Base-by-base conservation (phyloP, 2,113 vertebrate species). In the Sinocyclocheilus grahami region DNA sequence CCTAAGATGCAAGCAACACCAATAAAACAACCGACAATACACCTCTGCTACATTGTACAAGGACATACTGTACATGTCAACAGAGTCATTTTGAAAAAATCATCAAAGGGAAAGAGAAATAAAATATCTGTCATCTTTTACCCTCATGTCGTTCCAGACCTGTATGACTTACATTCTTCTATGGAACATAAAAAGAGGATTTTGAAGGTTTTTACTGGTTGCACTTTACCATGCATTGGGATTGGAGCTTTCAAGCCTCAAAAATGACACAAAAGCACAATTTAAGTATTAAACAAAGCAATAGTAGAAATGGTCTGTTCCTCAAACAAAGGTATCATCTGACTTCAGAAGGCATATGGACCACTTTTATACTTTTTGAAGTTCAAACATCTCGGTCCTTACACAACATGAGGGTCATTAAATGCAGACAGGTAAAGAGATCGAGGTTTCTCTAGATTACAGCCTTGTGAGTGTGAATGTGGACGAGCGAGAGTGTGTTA, bases 41-140 rank as follows among this genome's bases (percentile, higher is more conserved):
- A 71, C 27, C 3, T 33, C 55, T 85, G 72, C 30, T 85, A 27
- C 39, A 55, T 24, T 37, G 18, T 10, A 78, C 13, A 51, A 27
- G 53, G 16, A n/a, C 18, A 78, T 78, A 39, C 10, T 79, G 55
- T 62, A n/a, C 53, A 79, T 14, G n/a, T 79, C 30, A 77, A 27
- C 74, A 53, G 3, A 16, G 1, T 37, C 0, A 69, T 69, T 69
- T 16, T 69, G 30, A 37, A 69, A 37, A 67, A 67, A 14, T 67
- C 0, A 67, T 33, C n/a, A 33, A 30, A 69, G 30, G 14, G 30
- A 37, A 33, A 37, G 30, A 18, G 20, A 7, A 55, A 53, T 16
- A 55, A 58, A 20, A 20, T 20, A 58, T 58, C 5, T 58, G 5
- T 58, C 30, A 39, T 39, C 39, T 39, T 39, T 39, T 39, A 39